Evolutionary conservation across 2,888 invertebrate species (phyloP).

Genomic region (Drosophila bunnanda): DNA sequence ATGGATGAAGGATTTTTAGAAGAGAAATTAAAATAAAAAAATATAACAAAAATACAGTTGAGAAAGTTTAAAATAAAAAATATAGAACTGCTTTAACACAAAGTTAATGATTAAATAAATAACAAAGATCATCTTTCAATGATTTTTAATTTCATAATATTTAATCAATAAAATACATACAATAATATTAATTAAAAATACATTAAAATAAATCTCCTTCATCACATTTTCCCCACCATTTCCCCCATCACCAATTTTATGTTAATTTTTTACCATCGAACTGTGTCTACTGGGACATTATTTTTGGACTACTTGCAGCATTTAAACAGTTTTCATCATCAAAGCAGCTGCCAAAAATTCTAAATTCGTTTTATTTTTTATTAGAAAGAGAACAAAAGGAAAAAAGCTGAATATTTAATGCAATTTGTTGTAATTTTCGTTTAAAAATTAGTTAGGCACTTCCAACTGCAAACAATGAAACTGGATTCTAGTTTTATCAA

Average conservation of each 20-base stretch:
- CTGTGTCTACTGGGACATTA: slow-evolving; percentile 4
- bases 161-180: not conserved
- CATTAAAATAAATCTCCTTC: not conserved
- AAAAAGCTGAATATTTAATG: slow-evolving; percentile 11
- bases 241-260: not conserved
- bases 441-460: slow-evolving; percentile 44
- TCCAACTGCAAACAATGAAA: slow-evolving; percentile 46
- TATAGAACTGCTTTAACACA: not conserved
- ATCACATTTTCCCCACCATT: slow-evolving; percentile 1
- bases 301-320: slow-evolving; percentile 12
- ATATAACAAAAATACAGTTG: not conserved
- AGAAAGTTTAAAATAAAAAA: not conserved
- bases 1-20: not conserved
- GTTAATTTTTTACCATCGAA: not conserved
- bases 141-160: not conserved
- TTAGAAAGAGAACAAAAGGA: slow-evolving; percentile 15
- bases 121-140: not conserved
- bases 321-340: slow-evolving; percentile 9
- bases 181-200: not conserved
- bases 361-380: slow-evolving; percentile 30
- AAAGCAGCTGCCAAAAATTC: slow-evolving; percentile 27
- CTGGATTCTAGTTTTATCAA: slow-evolving; percentile 19
- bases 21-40: too few species aligned
- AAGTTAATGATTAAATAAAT: not conserved
- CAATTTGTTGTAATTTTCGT: slow-evolving; percentile 18